Conservation (phyloP, 2,797 vertebrate genomes). For the Rallus crepitans region DNA sequence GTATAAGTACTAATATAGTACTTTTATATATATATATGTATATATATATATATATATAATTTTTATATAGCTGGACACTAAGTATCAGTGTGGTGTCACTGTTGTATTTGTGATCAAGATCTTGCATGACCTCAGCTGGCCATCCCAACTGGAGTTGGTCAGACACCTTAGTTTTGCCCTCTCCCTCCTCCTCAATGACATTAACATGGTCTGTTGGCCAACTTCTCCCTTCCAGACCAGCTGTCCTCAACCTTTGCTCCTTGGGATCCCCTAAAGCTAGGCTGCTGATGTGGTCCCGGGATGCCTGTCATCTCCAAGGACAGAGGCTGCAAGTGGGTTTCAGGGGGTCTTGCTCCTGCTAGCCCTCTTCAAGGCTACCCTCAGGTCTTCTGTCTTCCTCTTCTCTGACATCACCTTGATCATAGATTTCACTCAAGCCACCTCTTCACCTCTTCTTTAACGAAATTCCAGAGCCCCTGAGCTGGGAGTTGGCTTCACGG, state of each 20-base stretch:
- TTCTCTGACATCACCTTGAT: neutral
- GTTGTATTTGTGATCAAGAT: neutral
- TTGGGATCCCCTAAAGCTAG: neutral
- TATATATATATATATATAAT: too few species aligned
- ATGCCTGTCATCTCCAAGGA: rapidly evolving
- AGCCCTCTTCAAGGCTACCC: neutral
- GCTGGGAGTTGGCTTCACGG: neutral
- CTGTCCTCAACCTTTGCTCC: neutral
- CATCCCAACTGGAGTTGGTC: neutral
- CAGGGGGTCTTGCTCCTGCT: neutral
- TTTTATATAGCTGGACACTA: neutral
- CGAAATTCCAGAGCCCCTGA: neutral
- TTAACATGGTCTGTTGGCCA: neutral
- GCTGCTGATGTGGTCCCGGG: rapidly evolving
- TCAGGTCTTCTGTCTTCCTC: neutral
- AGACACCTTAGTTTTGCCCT: neutral
- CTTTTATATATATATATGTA: too few species aligned
- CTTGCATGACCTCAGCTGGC: neutral
- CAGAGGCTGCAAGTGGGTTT: neutral
- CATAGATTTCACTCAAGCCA: neutral
- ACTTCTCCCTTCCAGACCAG: neutral
- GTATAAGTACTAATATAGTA: neutral
- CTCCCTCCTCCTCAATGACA: neutral
- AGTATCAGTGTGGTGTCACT: neutral
- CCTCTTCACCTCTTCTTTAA: neutral